phyloP scores from a whole-genome alignment of 2,888 invertebrate species.

The Hedychridium roseum region DNA sequence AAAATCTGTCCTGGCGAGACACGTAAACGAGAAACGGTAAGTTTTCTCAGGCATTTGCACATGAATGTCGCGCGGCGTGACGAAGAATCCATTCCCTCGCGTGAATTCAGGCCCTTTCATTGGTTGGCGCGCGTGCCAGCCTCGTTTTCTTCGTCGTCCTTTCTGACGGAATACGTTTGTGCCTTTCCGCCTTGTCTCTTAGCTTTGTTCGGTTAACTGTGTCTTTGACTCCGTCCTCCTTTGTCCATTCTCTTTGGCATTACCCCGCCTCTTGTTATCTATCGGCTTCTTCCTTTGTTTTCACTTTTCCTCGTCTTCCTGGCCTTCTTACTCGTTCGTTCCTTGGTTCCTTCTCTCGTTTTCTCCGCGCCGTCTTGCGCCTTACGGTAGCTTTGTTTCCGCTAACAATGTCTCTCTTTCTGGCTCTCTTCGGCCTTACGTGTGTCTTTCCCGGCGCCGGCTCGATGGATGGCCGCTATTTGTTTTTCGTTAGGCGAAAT shows the following conservation, averaged over 20 bases:
- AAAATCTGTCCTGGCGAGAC: no score
- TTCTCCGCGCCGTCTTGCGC: neutral
- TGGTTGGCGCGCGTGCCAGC: no score
- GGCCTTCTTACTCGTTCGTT: neutral
- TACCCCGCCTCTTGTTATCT: conserved; percentile 1
- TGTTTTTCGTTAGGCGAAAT: conserved; percentile 56
- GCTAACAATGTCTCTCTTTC: neutral
- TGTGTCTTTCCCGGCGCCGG: conserved; percentile 15
- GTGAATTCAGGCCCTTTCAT: no score
- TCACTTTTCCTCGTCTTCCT: neutral
- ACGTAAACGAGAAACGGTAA: no score
- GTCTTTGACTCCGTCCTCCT: neutral
- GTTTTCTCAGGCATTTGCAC: conserved; percentile 22
- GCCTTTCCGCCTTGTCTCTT: no score
- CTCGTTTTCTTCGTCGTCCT: no score
- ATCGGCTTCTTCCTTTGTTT: neutral
- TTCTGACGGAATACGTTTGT: no score
- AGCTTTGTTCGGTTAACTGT: no score
- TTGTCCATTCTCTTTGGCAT: conserved; percentile 1
- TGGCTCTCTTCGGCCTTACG: conserved; percentile 10
- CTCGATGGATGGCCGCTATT: conserved; percentile 45
- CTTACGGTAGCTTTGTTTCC: conserved; percentile 6
- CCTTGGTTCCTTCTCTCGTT: neutral
- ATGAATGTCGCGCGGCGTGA: conserved; percentile 15
- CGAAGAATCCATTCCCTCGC: conserved; percentile 12